These are phyloP conservation scores for Panagrolaimus sp. DNA, from an alignment of 1,140 invertebrate species.

Conservation along the genomic window DNA sequence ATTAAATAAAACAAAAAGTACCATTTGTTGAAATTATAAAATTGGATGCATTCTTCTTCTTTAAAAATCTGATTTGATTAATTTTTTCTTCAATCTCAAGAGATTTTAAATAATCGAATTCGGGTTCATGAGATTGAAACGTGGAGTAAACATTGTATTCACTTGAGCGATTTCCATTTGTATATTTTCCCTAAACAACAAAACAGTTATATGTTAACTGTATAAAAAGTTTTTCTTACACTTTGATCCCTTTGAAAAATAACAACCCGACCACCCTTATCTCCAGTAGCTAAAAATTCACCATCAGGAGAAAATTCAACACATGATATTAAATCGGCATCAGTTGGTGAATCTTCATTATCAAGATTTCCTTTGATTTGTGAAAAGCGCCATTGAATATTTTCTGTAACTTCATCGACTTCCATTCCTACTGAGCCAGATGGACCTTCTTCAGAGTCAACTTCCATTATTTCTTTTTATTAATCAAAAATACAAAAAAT, in stretches of 20 bases:
- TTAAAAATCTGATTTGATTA: slow-evolving; percentile 98
- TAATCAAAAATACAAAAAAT: background rate
- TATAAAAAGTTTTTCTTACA: slow-evolving; percentile 61
- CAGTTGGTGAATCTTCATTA: slow-evolving; percentile 81
- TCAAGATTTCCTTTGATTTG: slow-evolving; percentile 98
- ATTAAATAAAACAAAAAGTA: slow-evolving; percentile 68
- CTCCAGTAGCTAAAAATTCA: slow-evolving; percentile 93
- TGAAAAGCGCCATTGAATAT: slow-evolving; percentile 98
- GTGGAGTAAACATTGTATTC: slow-evolving; percentile 99
- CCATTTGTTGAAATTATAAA: slow-evolving; percentile 98
- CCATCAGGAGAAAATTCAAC: slow-evolving; percentile 99
- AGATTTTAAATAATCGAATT: slow-evolving; percentile 99
- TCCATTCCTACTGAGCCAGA: background rate
- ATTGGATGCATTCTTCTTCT: slow-evolving; percentile 92
- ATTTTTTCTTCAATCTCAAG: slow-evolving; percentile 99
- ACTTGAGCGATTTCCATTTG: slow-evolving; percentile 65
- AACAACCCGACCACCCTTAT: slow-evolving; percentile 97
- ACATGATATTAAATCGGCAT: slow-evolving; percentile 97
- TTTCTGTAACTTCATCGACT: slow-evolving; percentile 63
- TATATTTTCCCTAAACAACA: slow-evolving; percentile 48
- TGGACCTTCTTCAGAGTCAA: slow-evolving; percentile 17
- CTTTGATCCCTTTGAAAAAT: slow-evolving; percentile 87
- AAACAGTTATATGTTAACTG: slow-evolving; percentile 17
- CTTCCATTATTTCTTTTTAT: slow-evolving; percentile 20
- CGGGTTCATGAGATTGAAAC: slow-evolving; percentile 98